phyloP scores from a whole-genome alignment of 92 coral and sea anemone species.

The Meandrina meandrites region DNA sequence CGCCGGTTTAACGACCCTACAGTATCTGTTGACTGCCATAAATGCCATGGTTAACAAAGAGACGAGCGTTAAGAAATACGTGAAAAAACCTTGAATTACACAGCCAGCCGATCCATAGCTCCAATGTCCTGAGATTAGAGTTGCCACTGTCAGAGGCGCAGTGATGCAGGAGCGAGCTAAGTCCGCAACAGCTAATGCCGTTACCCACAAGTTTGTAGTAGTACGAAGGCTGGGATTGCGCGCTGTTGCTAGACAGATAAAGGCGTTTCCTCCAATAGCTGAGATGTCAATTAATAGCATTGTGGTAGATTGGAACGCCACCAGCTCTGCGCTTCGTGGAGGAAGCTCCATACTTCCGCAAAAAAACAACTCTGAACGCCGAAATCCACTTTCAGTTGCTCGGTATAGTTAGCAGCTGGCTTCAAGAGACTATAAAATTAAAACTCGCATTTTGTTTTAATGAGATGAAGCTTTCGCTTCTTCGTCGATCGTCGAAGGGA shows the following conservation, averaged over 20 bases:
- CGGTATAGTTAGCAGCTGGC: neutral
- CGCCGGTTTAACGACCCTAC: conserved; percentile 60
- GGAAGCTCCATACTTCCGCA: conserved; percentile 27
- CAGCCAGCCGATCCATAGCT: conserved; percentile 40
- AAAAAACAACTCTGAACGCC: neutral
- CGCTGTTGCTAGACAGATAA: conserved; percentile 35
- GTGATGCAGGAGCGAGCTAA: conserved; percentile 28
- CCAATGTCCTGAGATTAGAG: conserved; percentile 44
- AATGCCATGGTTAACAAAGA: conserved; percentile 45
- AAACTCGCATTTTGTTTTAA: neutral
- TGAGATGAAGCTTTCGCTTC: neutral
- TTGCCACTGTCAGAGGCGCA: conserved; percentile 18
- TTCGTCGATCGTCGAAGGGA: neutral
- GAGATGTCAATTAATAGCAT: conserved; percentile 18
- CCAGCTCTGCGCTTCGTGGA: neutral
- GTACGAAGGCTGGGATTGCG: conserved; percentile 36
- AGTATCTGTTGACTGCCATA: conserved; percentile 58
- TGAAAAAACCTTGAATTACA: conserved; percentile 52
- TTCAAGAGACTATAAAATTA: neutral
- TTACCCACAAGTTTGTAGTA: conserved; percentile 37
- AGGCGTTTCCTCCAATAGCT: conserved; percentile 27
- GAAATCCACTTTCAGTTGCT: neutral
- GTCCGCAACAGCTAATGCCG: conserved; percentile 33
- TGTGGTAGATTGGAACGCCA: conserved; percentile 21
- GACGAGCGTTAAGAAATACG: conserved; percentile 41